A percentile compares a stretch with the other conserved stretches of the same genome.
Evolutionary conservation across 1,140 invertebrate genomes (phyloP).

Genomic region (Panagrolaimus sp.): DNA sequence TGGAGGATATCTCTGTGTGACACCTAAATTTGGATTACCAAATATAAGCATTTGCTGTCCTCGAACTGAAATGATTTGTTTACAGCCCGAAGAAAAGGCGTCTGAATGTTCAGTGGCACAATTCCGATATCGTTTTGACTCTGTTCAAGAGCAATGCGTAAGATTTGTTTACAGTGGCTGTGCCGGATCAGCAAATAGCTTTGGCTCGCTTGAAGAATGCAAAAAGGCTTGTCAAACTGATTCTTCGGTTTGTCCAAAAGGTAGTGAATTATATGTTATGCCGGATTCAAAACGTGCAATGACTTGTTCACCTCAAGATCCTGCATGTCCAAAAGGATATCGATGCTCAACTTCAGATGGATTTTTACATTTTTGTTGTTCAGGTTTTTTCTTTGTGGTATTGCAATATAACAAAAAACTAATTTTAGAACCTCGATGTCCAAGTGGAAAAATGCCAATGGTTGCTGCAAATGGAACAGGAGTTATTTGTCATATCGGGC

Average conservation of each 20-base stretch:
- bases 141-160: background rate
- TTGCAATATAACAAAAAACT: too few relatives aligned
- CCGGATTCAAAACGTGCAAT: constrained; percentile 11
- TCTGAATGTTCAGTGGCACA: background rate
- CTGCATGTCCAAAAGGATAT: constrained; percentile 18
- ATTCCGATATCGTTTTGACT: constrained; percentile 22
- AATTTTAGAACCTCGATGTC: constrained; percentile 14
- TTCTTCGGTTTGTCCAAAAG: constrained; percentile 15
- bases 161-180: constrained; percentile 17
- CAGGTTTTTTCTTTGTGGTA: background rate
- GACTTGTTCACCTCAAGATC: constrained; percentile 13
- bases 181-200: constrained; percentile 13
- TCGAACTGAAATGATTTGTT: constrained; percentile 11
- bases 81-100: background rate
- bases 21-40: background rate
- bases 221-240: constrained; percentile 14
- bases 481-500: constrained; percentile 15
- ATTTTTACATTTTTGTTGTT: constrained; percentile 24
- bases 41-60: constrained; percentile 25
- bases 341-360: constrained; percentile 5
- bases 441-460: constrained; percentile 17
- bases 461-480: constrained; percentile 6
- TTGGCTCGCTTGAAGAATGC: constrained; percentile 17
- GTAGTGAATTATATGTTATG: constrained; percentile 5
- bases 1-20: constrained; percentile 17